phyloP scores from a whole-genome alignment of 2,113 vertebrate genomes.

The Strix aluco region DNA sequence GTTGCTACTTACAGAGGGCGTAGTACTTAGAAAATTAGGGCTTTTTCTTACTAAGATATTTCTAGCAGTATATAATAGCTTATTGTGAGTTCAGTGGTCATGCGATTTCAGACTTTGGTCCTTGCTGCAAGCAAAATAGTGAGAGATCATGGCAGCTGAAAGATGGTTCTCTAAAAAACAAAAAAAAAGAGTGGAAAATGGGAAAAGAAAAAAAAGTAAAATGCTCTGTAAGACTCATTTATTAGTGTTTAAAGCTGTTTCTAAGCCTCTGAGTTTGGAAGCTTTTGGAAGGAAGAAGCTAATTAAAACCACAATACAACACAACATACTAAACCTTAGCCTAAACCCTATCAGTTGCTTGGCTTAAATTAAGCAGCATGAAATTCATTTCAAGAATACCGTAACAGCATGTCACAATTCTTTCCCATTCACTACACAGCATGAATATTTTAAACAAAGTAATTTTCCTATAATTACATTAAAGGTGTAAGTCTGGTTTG shows the following conservation, averaged over 20 bases:
- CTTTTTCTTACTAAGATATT: neutral
- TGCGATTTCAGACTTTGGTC: neutral
- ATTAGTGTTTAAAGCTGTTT: neutral
- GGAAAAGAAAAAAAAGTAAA: neutral
- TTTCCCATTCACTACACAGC: neutral
- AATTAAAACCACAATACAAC: neutral
- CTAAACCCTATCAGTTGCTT: neutral
- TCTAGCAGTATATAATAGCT: neutral
- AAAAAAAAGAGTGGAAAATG: neutral
- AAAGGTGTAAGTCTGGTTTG: neutral
- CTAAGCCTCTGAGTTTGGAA: neutral
- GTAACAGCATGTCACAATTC: neutral
- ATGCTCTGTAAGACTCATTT: neutral
- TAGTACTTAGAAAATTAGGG: neutral
- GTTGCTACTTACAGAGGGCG: neutral
- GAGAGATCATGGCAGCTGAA: neutral
- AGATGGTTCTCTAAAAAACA: neutral
- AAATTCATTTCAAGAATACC: neutral
- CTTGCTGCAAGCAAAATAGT: neutral
- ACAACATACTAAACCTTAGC: neutral
- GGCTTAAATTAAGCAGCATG: constrained; percentile 3
- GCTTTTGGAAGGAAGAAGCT: neutral
- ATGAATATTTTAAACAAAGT: neutral
- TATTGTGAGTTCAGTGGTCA: neutral
- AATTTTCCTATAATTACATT: neutral